These are phyloP conservation scores for Copsychus sechellarum DNA, from an alignment of 2,113 vertebrate species.

Conservation along the genomic window DNA sequence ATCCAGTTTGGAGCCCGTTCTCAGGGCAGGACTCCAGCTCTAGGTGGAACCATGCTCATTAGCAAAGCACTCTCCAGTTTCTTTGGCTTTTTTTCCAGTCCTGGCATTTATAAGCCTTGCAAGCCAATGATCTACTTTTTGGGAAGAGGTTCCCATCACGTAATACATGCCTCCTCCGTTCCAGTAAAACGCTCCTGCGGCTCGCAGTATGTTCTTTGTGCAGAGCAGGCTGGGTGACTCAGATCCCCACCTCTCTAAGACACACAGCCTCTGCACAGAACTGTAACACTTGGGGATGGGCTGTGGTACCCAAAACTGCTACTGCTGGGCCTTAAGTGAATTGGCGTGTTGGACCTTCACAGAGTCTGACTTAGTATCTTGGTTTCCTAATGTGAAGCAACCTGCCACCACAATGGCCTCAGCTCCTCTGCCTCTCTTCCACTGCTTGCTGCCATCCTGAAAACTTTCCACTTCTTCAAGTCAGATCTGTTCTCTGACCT, in stretches of 20 bases:
- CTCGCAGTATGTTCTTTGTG: neutral
- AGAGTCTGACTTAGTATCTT: neutral
- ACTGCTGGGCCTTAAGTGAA: neutral
- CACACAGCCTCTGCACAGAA: neutral
- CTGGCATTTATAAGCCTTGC: neutral
- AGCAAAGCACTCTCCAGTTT: neutral
- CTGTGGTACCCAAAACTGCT: neutral
- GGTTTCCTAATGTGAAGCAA: neutral
- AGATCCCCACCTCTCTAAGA: neutral
- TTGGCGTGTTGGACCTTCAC: neutral
- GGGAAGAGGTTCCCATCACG: neutral
- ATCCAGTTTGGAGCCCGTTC: fast-evolving
- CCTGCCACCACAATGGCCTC: neutral
- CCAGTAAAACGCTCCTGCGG: neutral
- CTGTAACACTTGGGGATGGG: neutral
- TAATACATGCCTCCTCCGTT: neutral
- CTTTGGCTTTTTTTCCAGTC: neutral
- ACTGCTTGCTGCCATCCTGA: neutral
- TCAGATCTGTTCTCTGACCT: neutral
- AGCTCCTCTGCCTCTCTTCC: neutral
- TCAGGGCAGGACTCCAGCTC: neutral
- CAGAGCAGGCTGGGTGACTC: neutral
- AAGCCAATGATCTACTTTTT: neutral
- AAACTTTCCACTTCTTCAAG: neutral
- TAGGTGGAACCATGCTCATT: neutral